Evolutionary conservation across 2,113 vertebrate genomes (phyloP).

Genomic region (Melanostigma gelatinosum): DNA sequence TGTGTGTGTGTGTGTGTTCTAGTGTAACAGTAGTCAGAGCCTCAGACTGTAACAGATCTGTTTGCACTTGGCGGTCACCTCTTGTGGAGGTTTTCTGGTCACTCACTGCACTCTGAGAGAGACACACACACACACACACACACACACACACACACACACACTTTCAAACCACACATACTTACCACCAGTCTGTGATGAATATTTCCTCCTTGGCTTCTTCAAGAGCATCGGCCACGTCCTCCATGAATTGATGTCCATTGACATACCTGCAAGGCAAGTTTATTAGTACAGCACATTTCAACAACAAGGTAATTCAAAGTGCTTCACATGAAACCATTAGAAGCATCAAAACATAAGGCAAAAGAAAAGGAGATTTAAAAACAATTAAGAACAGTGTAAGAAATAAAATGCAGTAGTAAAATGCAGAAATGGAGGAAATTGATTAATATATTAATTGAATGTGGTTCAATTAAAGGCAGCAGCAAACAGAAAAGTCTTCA

Average conservation of each 20-base stretch:
- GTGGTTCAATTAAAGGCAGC: too few species aligned
- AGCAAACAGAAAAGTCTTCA: too few species aligned
- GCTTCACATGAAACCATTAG: too few species aligned
- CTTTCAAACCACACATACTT: constrained; percentile 55
- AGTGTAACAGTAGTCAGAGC: constrained; percentile 52
- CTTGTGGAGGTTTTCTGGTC: neutral
- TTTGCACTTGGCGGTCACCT: constrained; percentile 23
- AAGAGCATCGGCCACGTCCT: constrained; percentile 93
- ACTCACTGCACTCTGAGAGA: constrained; percentile 30
- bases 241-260: constrained; percentile 93
- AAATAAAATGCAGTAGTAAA: too few species aligned
- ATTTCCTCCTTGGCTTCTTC: constrained; percentile 95
- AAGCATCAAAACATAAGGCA: too few species aligned
- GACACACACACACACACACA: constrained; percentile 25
- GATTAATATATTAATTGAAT: too few species aligned
- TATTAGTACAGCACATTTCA: too few species aligned
- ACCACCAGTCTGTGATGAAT: constrained; percentile 99
- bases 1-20: neutral
- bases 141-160: constrained; percentile 29
- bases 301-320: too few species aligned
- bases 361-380: too few species aligned
- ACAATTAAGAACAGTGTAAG: too few species aligned
- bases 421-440: too few species aligned
- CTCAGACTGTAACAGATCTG: constrained; percentile 68
- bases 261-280: constrained; percentile 88